A percentile compares a stretch with the other conserved stretches of the same genome.
phyloP scores from a whole-genome alignment of 2,113 vertebrate genomes.

The Larimichthys polyactis region DNA sequence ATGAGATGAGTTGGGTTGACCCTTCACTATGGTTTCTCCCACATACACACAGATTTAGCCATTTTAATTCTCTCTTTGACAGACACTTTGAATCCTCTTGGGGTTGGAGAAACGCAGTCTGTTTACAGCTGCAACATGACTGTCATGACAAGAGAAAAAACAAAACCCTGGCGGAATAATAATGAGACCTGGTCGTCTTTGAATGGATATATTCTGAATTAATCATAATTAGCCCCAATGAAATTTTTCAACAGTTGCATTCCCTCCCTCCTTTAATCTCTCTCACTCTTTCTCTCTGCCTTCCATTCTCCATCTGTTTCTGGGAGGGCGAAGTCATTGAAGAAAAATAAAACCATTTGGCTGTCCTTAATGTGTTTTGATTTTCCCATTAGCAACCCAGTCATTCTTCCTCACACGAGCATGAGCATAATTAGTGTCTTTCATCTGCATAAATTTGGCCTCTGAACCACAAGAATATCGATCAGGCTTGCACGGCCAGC shows the following conservation, averaged over 20 bases:
- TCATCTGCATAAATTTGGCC: constrained; percentile 80
- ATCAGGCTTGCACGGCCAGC: constrained; percentile 47
- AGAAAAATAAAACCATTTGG: constrained; percentile 78
- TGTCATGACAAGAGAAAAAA: constrained; percentile 29
- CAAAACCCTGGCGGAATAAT: constrained; percentile 41
- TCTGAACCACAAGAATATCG: constrained; percentile 71
- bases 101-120: constrained; percentile 9
- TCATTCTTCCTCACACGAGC: constrained; percentile 71
- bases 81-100: constrained; percentile 31
- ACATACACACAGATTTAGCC: background rate
- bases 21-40: background rate
- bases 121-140: constrained; percentile 40
- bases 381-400: constrained; percentile 83
- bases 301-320: constrained; percentile 69
- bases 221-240: constrained; percentile 69
- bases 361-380: constrained; percentile 83
- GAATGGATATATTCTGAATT: constrained; percentile 57
- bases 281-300: constrained; percentile 25
- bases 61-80: constrained; percentile 38
- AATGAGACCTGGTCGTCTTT: constrained; percentile 48
- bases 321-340: constrained; percentile 68
- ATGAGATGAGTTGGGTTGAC: background rate
- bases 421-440: constrained; percentile 80
- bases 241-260: constrained; percentile 59
- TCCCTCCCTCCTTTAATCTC: constrained; percentile 15